These are phyloP conservation scores for Myiagra hebetior DNA, from an alignment of 2,113 vertebrate genomes.

Conservation along the genomic window DNA sequence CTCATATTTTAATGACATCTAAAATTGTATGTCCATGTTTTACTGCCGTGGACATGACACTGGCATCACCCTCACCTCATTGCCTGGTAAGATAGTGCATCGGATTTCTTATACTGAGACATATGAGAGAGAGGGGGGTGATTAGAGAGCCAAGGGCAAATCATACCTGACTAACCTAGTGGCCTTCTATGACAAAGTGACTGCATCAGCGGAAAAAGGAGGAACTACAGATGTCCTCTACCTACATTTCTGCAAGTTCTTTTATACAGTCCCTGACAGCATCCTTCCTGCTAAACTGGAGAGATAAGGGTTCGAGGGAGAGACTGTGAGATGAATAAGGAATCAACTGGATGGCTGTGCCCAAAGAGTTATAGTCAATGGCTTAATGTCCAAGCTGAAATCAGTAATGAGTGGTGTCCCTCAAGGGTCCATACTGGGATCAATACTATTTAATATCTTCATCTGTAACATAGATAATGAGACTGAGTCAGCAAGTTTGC, in stretches of 20 bases:
- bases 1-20: background rate
- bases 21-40: background rate
- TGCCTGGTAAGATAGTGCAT: background rate
- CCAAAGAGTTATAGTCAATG: background rate
- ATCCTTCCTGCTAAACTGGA: background rate
- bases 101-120: background rate
- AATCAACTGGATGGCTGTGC: background rate
- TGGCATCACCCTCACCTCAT: background rate
- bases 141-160: background rate
- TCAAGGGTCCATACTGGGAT: background rate
- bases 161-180: background rate
- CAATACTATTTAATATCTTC: background rate
- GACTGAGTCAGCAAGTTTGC: background rate
- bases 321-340: background rate
- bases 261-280: rapidly evolving
- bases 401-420: background rate
- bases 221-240: background rate
- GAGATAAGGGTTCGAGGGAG: background rate
- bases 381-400: background rate
- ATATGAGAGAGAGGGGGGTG: background rate
- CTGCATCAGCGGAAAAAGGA: background rate
- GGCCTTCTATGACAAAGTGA: rapidly evolving
- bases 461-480: background rate
- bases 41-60: background rate
- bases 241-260: background rate